Evolutionary conservation across 64 coral and sea anemone genomes (phyloP).

Genomic region (Orbicella faveolata): DNA sequence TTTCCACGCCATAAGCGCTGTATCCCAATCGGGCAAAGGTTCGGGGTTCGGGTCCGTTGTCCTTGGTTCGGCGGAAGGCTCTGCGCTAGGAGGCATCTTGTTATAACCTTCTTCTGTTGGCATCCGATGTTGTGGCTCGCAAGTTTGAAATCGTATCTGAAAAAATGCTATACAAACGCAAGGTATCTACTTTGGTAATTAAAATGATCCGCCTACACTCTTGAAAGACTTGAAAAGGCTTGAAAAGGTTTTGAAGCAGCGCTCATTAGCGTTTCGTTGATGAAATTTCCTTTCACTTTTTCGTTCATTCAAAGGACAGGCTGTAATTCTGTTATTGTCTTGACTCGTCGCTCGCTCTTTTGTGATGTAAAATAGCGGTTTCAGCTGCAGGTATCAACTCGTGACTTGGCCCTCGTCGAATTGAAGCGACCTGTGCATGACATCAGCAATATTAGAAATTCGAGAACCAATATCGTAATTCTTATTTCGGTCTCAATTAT

Average conservation of each 20-base stretch:
- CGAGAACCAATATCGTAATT: not conserved
- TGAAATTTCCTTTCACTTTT: not conserved
- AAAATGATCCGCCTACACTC: not conserved
- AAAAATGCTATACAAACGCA: too few species aligned
- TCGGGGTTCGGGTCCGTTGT: conserved; percentile 42
- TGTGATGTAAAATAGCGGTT: conserved; percentile 18
- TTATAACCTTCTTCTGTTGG: not conserved
- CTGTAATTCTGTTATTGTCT: not conserved
- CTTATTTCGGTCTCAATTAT: not conserved
- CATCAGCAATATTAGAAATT: conserved; percentile 21
- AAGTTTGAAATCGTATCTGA: not conserved
- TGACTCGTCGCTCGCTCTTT: not conserved
- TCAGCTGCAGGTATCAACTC: not conserved
- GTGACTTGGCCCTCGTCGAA: not conserved
- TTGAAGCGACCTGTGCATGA: not conserved
- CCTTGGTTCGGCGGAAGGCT: not conserved
- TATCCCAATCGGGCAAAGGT: conserved; percentile 72
- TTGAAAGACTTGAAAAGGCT: too few species aligned
- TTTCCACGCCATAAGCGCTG: conserved; percentile 50
- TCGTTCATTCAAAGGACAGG: not conserved
- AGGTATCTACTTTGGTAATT: not conserved
- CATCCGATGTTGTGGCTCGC: not conserved
- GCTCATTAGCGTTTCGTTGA: not conserved
- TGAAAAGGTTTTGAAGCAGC: not conserved
- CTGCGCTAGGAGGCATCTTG: not conserved